Evolutionary conservation across 2,113 vertebrate genomes (phyloP).

Genomic region (Macrotus californicus): DNA sequence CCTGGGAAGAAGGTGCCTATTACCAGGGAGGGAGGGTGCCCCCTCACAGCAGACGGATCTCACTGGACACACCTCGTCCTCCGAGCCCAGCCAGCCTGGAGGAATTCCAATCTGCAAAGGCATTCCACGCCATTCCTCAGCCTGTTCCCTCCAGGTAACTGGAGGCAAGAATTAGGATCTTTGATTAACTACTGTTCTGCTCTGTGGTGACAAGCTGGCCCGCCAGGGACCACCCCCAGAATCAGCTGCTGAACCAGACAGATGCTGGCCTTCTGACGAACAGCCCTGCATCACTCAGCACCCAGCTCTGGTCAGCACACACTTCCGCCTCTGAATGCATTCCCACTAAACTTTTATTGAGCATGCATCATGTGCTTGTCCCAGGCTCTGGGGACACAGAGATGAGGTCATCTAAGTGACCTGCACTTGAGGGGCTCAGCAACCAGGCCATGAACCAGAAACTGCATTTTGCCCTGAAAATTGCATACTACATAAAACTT

Average conservation of each 20-base stretch:
- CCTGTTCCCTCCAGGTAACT: background rate
- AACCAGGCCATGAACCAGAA: background rate
- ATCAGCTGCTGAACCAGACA: rapidly evolving
- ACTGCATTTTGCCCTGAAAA: background rate
- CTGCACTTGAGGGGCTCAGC: background rate
- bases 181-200: background rate
- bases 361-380: background rate
- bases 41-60: background rate
- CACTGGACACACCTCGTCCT: background rate
- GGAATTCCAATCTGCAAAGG: background rate
- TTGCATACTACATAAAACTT: background rate
- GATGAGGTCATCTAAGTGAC: background rate
- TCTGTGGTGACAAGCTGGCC: rapidly evolving
- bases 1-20: too few species aligned
- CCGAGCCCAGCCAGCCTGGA: background rate
- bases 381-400: background rate
- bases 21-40: too few species aligned
- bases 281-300: too few species aligned
- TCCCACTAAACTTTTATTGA: background rate
- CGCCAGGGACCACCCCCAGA: background rate
- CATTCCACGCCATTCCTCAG: rapidly evolving
- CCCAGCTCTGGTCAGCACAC: background rate
- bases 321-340: background rate
- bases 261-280: background rate
- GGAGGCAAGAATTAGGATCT: background rate